A percentile compares a stretch with the other conserved stretches of the same genome.
Conservation (phyloP, 2,797 vertebrate species). For the Cyprinodon diabolis region DNA sequence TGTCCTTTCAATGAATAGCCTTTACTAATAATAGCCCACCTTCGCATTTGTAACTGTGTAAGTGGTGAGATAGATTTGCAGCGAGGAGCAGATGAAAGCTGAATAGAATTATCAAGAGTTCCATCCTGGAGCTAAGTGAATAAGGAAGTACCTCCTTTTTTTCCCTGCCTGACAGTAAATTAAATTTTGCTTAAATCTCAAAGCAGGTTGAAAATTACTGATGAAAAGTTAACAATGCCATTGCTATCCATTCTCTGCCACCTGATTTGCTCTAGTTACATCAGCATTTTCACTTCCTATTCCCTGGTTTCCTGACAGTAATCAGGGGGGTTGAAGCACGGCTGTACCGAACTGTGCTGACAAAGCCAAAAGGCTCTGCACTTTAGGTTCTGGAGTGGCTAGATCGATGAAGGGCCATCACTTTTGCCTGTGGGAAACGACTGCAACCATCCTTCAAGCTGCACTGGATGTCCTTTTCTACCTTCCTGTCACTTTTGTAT, state of each 20-base stretch:
- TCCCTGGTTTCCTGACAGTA: slow-evolving; percentile 62
- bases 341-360: slow-evolving; percentile 75
- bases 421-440: slow-evolving; percentile 59
- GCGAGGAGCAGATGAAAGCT: slow-evolving; percentile 53
- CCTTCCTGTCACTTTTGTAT: slow-evolving; percentile 68
- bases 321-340: slow-evolving; percentile 59
- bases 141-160: slow-evolving; percentile 18
- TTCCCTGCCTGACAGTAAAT: slow-evolving; percentile 33
- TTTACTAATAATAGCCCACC: slow-evolving; percentile 21
- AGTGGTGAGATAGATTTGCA: slow-evolving; percentile 49
- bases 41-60: slow-evolving; percentile 56
- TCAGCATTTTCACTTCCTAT: slow-evolving; percentile 52
- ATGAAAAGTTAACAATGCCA: slow-evolving; percentile 39
- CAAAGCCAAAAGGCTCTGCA: slow-evolving; percentile 72
- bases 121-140: slow-evolving; percentile 48
- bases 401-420: slow-evolving; percentile 74
- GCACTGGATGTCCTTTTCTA: slow-evolving; percentile 76
- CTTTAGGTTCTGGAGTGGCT: slow-evolving; percentile 69
- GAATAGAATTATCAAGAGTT: slow-evolving; percentile 51
- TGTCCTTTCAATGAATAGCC: slow-evolving; percentile 15
- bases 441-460: slow-evolving; percentile 76
- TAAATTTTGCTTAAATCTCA: slow-evolving; percentile 35
- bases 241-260: slow-evolving; percentile 29
- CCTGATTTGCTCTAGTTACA: slow-evolving; percentile 46
- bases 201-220: slow-evolving; percentile 30